Percentiles rank a stretch among this genome's conserved stretches.
These are phyloP conservation scores for Sialis fuliginosa DNA, from an alignment of 2,888 invertebrate genomes.

Conservation along the genomic window DNA sequence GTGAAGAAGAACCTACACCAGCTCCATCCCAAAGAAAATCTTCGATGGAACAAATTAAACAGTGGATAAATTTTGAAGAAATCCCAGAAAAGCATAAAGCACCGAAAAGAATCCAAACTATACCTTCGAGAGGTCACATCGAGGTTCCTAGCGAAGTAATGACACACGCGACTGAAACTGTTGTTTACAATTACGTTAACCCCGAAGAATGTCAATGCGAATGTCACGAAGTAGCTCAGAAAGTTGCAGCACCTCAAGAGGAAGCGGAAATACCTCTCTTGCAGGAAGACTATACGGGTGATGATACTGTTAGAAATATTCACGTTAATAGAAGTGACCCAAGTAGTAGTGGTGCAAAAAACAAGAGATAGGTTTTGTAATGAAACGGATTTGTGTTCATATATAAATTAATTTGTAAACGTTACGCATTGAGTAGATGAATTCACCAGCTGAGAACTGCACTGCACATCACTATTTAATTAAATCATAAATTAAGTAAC, in stretches of 20 bases:
- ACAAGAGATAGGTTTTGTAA: no score
- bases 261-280: slow-evolving; percentile 4
- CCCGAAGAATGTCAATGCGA: slow-evolving; percentile 79
- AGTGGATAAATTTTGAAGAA: slow-evolving; percentile 79
- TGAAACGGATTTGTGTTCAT: no score
- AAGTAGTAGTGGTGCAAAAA: no score
- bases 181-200: slow-evolving; percentile 62
- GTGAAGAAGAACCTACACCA: slow-evolving; percentile 23
- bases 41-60: slow-evolving; percentile 23
- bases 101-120: slow-evolving; percentile 66
- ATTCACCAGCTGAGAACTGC: no score
- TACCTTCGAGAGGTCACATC: slow-evolving; percentile 39
- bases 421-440: no score
- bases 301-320: slow-evolving; percentile 2
- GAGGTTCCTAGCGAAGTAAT: slow-evolving; percentile 16
- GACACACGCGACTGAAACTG: slow-evolving; percentile 19
- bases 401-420: no score
- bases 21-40: slow-evolving; percentile 27
- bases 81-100: slow-evolving; percentile 67
- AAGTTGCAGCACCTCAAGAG: slow-evolving; percentile 6
- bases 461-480: no score
- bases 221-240: slow-evolving; percentile 46
- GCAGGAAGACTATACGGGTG: slow-evolving; percentile 16
- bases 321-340: background rate
- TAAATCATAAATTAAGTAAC: no score